Evolutionary conservation across 2,113 vertebrate genomes (phyloP), one percentile per base, ranked within the genome.

Genomic region (Trogon surrucura): DNA sequence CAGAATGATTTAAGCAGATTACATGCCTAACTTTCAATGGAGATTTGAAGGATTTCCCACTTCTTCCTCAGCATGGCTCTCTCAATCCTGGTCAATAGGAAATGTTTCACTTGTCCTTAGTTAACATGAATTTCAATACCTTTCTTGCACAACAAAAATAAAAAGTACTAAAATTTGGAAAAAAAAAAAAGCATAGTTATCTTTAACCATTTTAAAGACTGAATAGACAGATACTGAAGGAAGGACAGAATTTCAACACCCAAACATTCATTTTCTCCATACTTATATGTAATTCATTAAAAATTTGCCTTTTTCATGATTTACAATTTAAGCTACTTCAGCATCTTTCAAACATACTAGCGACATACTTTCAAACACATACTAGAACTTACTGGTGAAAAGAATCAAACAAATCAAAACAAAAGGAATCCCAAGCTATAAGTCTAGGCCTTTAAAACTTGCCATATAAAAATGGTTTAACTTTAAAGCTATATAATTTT

Each of bases 1-100:
- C 74, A 90, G 30, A 90, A 90, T 30, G 13, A 85, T 66, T 92
- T 93, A 88, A 93, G 29, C 16, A 96, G 85, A 92, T 91, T 73
- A 92, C 13, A 30, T 26, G 25, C 29, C n/a, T 62, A 91, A 90
- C 82, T 97, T 70, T 80, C 82, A 80, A 45, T 26, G 13, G 38
- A 70, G 58, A 78, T 36, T 66, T 72, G 27, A 67, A 80, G 45
- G 15, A 83, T 69, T 71, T 75, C 23, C 48, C 57, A 72, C 50
- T 75, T 86, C 74, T 73, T 94, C 56, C 73, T 89, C 73, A 81
- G 51, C 18, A 58, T 8, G 41, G 60, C 56, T 25, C 90, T 81
- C 64, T 78, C 65, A 81, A 66, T 10, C 7, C 13, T 45, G 26
- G 73, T 44, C 8, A 74, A 67, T 6, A 65, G 23, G 23, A 74